Evolutionary conservation across 2,888 invertebrate species (phyloP).

Genomic region (Dolomedes plantarius): DNA sequence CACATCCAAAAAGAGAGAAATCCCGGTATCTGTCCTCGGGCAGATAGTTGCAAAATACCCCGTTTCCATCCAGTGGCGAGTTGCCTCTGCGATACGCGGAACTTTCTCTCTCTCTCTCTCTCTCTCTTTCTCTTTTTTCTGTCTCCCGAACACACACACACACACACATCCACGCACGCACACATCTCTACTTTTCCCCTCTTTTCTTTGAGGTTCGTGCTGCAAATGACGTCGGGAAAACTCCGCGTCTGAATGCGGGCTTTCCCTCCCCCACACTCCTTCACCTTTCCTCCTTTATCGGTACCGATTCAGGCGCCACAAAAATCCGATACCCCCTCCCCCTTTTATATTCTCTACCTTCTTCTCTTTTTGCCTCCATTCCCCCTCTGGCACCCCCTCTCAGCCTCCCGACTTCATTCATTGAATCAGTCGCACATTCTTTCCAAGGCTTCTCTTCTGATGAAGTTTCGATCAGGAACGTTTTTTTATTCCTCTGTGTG

Average conservation of each 20-base stretch:
- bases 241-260: slow-evolving; percentile 35
- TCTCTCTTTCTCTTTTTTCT: slow-evolving; percentile 1
- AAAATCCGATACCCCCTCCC: slow-evolving; percentile 66
- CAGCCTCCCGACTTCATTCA: slow-evolving; percentile 49
- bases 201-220: slow-evolving; percentile 45
- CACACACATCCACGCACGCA: slow-evolving; percentile 4
- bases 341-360: slow-evolving; percentile 42
- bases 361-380: slow-evolving; percentile 32
- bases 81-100: background rate
- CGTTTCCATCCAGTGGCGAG: background rate
- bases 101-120: slow-evolving; percentile 19
- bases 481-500: slow-evolving; percentile 36
- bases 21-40: slow-evolving; percentile 17
- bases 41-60: slow-evolving; percentile 21
- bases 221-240: slow-evolving; percentile 60
- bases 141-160: slow-evolving; percentile 6
- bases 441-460: slow-evolving; percentile 45
- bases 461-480: slow-evolving; percentile 67
- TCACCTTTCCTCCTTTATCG: slow-evolving; percentile 49
- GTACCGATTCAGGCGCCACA: slow-evolving; percentile 68
- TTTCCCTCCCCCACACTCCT: background rate
- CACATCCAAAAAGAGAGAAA: background rate
- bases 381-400: slow-evolving; percentile 25
- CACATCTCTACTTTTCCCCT: slow-evolving; percentile 25
- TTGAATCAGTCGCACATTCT: slow-evolving; percentile 65